Percentiles rank a stretch among this genome's conserved stretches.
These are phyloP conservation scores for Philantomba maxwellii DNA, from an alignment of 2,113 vertebrate genomes.

Conservation along the genomic window DNA sequence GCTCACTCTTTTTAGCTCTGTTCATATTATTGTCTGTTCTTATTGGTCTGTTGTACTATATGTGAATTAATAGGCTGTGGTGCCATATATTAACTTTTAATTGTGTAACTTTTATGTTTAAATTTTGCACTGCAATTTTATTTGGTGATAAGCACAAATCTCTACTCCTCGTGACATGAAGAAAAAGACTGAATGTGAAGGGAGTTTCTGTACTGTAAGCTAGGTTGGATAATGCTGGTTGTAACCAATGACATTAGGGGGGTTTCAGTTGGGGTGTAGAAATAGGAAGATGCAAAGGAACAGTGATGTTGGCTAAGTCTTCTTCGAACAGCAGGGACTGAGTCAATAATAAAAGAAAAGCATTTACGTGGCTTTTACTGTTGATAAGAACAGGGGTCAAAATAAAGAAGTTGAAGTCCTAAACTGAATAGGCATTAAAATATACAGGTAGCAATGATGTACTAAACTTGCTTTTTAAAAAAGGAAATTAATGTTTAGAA, in stretches of 20 bases:
- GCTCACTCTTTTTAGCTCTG: constrained; percentile 89
- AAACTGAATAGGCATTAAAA: constrained; percentile 28
- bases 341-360: constrained; percentile 68
- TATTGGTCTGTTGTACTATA: constrained; percentile 98
- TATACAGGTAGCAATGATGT: constrained; percentile 44
- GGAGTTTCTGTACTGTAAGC: constrained; percentile 95
- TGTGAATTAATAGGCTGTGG: constrained; percentile 98
- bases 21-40: constrained; percentile 91
- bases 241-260: constrained; percentile 70
- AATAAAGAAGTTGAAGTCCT: constrained; percentile 54
- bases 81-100: constrained; percentile 97
- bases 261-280: constrained; percentile 79
- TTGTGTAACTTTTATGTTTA: constrained; percentile 95
- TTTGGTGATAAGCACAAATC: constrained; percentile 99
- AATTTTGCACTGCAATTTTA: constrained; percentile 99
- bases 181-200: constrained; percentile 94
- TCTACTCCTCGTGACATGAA: constrained; percentile 98
- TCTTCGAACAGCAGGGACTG: constrained; percentile 72
- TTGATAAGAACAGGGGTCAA: constrained; percentile 66
- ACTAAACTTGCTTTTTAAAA: constrained; percentile 42
- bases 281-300: constrained; percentile 76
- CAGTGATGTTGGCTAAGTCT: constrained; percentile 72
- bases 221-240: constrained; percentile 79
- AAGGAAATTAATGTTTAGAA: constrained; percentile 25
- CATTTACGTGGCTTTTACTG: constrained; percentile 74